Conservation (phyloP, 2,888 invertebrate genomes). For the Drosophila conformis region DNA sequence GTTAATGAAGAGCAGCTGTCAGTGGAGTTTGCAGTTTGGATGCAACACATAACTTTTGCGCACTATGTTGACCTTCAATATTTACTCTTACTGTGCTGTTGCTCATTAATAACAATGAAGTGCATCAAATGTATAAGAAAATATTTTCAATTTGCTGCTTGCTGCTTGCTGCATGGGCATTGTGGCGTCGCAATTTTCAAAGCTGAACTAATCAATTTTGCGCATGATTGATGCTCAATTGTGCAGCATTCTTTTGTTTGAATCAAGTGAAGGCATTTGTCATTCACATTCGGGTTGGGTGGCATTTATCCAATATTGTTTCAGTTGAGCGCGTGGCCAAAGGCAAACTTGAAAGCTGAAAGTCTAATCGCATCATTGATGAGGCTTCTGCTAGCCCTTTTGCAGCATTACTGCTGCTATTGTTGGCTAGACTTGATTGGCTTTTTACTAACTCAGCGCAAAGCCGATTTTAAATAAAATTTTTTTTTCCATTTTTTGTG, state of each 20-base stretch:
- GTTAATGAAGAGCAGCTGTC: conserved; percentile 10
- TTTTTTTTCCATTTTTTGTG: conserved; percentile 18
- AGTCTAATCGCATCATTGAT: conserved; percentile 65
- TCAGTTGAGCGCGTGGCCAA: conserved; percentile 57
- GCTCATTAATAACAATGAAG: conserved; percentile 66
- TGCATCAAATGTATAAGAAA: conserved; percentile 42
- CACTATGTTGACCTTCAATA: conserved; percentile 19
- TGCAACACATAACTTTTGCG: background rate
- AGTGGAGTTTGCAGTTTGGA: background rate
- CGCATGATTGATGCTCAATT: conserved; percentile 79
- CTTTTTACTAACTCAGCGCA: conserved; percentile 28
- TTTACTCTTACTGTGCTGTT: conserved; percentile 13
- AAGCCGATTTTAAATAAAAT: conserved; percentile 60
- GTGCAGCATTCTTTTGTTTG: conserved; percentile 71
- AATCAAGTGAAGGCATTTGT: conserved; percentile 51
- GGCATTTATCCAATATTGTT: conserved; percentile 47
- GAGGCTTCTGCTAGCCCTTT: conserved; percentile 46
- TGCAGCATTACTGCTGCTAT: conserved; percentile 42
- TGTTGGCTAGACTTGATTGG: conserved; percentile 62
- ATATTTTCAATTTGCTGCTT: conserved; percentile 34
- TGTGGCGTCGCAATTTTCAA: conserved; percentile 24
- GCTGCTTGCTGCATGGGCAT: background rate
- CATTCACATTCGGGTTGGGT: conserved; percentile 34
- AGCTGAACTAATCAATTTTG: conserved; percentile 73
- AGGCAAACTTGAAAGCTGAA: conserved; percentile 51